Evolutionary conservation across 2,113 vertebrate species (phyloP).

Genomic region (Phalacrocorax brasilianus): DNA sequence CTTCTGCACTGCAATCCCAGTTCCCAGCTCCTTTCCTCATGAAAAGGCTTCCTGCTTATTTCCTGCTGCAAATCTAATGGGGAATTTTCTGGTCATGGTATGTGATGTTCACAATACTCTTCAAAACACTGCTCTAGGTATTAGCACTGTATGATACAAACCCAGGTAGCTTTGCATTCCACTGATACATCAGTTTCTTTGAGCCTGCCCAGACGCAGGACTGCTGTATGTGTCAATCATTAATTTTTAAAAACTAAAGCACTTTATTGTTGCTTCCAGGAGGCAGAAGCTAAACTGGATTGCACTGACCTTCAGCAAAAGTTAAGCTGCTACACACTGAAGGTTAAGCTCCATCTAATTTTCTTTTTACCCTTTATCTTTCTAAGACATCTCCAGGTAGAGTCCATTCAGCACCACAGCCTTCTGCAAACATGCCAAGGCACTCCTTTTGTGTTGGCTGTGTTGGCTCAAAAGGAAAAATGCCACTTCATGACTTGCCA

Average conservation of each 20-base stretch:
- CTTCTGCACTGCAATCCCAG: background rate
- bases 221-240: background rate
- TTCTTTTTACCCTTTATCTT: background rate
- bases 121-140: background rate
- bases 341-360: background rate
- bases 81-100: background rate
- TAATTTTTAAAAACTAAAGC: constrained; percentile 6
- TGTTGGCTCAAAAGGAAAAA: constrained; percentile 9
- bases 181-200: background rate
- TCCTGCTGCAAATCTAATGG: background rate
- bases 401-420: background rate
- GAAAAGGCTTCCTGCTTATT: background rate
- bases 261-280: background rate
- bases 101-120: background rate
- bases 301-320: background rate
- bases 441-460: background rate
- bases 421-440: background rate
- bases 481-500: background rate
- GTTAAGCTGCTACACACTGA: background rate
- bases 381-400: background rate
- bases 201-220: background rate
- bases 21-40: background rate
- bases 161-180: constrained; percentile 1
- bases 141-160: background rate
- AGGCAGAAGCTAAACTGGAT: background rate